phyloP scores from a whole-genome alignment of 2,113 vertebrate genomes.

The Eleginops maclovinus region DNA sequence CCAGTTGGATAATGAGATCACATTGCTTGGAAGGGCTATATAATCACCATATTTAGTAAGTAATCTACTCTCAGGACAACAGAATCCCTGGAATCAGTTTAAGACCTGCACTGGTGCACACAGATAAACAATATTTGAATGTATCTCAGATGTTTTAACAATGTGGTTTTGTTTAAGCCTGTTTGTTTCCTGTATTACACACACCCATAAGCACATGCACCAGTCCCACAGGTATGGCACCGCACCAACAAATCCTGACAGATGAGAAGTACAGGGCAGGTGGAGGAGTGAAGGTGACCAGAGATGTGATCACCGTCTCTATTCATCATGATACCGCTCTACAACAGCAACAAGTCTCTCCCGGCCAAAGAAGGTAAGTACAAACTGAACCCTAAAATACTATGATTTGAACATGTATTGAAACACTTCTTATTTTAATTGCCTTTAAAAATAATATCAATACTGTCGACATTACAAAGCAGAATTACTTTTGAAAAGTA shows the following conservation, averaged over 20 bases:
- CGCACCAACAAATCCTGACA: conserved; percentile 16
- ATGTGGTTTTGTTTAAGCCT: conserved; percentile 16
- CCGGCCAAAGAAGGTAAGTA: conserved; percentile 46
- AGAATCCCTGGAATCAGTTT: conserved; percentile 10
- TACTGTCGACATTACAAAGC: background rate
- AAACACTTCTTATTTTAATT: background rate
- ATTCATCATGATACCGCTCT: conserved; percentile 59
- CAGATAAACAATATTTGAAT: conserved; percentile 18
- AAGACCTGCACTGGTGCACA: background rate
- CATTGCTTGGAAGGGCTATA: conserved; percentile 37
- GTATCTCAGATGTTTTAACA: conserved; percentile 1
- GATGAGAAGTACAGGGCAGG: conserved; percentile 58
- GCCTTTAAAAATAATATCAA: background rate
- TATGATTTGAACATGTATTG: background rate
- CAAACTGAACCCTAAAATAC: background rate
- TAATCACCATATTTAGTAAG: conserved; percentile 32
- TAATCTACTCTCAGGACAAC: conserved; percentile 44
- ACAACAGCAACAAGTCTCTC: conserved; percentile 44
- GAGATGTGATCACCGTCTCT: conserved; percentile 43
- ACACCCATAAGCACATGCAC: conserved; percentile 14
- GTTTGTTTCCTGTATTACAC: conserved; percentile 17
- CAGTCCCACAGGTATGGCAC: conserved; percentile 8
- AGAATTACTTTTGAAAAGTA: background rate
- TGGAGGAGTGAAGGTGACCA: conserved; percentile 40
- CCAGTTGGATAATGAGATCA: conserved; percentile 12